Conservation (phyloP, 2,113 vertebrate genomes). For the Corythornis vintsioides region DNA sequence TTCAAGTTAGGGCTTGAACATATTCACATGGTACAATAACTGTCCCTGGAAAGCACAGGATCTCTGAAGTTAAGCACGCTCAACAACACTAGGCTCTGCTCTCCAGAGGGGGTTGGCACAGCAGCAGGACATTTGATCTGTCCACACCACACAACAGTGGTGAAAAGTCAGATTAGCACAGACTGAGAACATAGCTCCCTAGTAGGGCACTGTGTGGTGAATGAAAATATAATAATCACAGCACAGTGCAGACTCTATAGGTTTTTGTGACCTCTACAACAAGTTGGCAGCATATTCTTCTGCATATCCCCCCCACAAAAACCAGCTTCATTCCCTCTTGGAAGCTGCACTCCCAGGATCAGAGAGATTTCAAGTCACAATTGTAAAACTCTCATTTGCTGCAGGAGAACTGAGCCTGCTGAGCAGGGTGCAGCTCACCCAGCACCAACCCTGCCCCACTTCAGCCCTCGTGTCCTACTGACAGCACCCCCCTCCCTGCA, state of each 20-base stretch:
- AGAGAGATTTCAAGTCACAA: neutral
- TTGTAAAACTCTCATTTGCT: accelerated
- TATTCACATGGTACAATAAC: neutral
- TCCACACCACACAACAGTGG: neutral
- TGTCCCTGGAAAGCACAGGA: neutral
- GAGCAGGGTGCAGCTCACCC: neutral
- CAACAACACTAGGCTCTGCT: neutral
- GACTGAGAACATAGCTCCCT: neutral
- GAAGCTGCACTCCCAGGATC: neutral
- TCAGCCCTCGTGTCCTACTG: accelerated
- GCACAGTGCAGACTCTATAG: neutral
- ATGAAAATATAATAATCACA: neutral
- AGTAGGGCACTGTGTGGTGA: neutral
- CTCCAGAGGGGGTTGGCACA: neutral
- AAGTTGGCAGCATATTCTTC: neutral
- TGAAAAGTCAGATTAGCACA: neutral
- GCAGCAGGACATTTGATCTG: neutral
- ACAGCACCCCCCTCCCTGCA: neutral
- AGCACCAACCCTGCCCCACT: accelerated
- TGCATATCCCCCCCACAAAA: neutral
- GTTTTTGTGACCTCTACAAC: neutral
- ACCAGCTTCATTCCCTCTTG: accelerated
- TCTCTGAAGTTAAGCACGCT: neutral
- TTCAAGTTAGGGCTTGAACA: neutral
- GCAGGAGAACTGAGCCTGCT: accelerated